Evolutionary conservation across 2,113 vertebrate genomes (phyloP), one percentile per base, ranked within the genome.

Genomic region (Colossoma macropomum): DNA sequence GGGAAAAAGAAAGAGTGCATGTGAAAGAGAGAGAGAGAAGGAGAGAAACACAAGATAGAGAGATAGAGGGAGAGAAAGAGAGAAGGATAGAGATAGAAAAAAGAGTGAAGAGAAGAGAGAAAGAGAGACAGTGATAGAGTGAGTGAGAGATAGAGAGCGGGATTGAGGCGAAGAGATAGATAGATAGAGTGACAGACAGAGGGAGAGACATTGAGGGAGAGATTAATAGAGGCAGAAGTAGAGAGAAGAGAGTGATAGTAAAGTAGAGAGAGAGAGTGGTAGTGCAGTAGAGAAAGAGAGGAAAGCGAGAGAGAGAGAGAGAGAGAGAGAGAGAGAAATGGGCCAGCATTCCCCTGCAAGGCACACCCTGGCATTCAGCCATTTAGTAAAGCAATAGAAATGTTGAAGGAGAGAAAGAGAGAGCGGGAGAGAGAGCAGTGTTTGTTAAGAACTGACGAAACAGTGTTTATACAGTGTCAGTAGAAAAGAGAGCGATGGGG

Each of bases 291-390:
- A 2, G 4, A n/a, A 62, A n/a, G 0, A 6, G 27, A n/a, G 1
- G 59, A 69, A 68, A 77, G 32, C 84, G 52, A 59, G 4, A 41
- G 16, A 32, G 30, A 4, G 28, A 8, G 30, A 19, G 28, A 19
- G 65, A 50, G 75, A 72, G 68, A 15, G 21, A 48, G 16, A 76
- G 77, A 85, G 73, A 84, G 80, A 86, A 86, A 84, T 86, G 82
- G 85, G 87, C 66, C 87, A 86, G 32, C 48, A 54, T 19, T 77
- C 34, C 54, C 77, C 82, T 86, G 68, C 85, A 80, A 84, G 85
- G 85, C 85, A 81, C 68, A 86, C 73, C 60, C 78, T 84, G 74
- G 82, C 85, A 81, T 84, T 74, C 34, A 81, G 78, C 74, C 34
- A 34, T 77, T 78, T 75, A 80, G 52, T 15, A 81, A 72, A 68